Evolutionary conservation across 2,797 vertebrate genomes (phyloP).

Genomic region (Crocidura indochinensis): DNA sequence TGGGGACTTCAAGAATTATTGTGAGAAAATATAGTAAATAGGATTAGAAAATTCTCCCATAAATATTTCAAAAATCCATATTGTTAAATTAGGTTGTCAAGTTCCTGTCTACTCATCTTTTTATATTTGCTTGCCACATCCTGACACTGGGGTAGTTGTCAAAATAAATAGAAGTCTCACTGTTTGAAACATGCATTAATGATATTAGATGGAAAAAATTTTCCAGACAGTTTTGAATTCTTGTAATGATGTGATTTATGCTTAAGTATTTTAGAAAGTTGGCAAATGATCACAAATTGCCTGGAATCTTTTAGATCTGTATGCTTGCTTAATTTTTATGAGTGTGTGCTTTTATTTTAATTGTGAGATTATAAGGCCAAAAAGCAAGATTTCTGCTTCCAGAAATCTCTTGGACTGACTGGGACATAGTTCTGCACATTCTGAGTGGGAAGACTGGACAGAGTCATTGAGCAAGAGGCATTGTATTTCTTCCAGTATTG

Average conservation of each 20-base stretch:
- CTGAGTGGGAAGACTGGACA: not conserved
- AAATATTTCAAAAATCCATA: slow-evolving; percentile 60
- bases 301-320: slow-evolving; percentile 47
- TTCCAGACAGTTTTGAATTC: slow-evolving; percentile 71
- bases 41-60: slow-evolving; percentile 15
- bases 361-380: slow-evolving; percentile 3
- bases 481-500: slow-evolving; percentile 46
- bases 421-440: not conserved
- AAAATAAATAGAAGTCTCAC: slow-evolving; percentile 68
- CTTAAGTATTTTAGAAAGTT: slow-evolving; percentile 67
- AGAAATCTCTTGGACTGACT: not conserved
- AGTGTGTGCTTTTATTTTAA: slow-evolving; percentile 47
- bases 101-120: slow-evolving; percentile 50
- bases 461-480: not conserved
- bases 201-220: slow-evolving; percentile 54
- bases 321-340: slow-evolving; percentile 53
- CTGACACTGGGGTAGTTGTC: slow-evolving; percentile 61
- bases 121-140: slow-evolving; percentile 36
- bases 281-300: slow-evolving; percentile 62
- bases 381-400: not conserved
- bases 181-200: slow-evolving; percentile 57
- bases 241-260: slow-evolving; percentile 58
- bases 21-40: slow-evolving; percentile 34
- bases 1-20: slow-evolving; percentile 8
- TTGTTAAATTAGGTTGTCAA: slow-evolving; percentile 67